Evolutionary conservation across 2,797 vertebrate species (phyloP), one percentile per base, ranked within the genome.

Genomic region (Acomys russatus): DNA sequence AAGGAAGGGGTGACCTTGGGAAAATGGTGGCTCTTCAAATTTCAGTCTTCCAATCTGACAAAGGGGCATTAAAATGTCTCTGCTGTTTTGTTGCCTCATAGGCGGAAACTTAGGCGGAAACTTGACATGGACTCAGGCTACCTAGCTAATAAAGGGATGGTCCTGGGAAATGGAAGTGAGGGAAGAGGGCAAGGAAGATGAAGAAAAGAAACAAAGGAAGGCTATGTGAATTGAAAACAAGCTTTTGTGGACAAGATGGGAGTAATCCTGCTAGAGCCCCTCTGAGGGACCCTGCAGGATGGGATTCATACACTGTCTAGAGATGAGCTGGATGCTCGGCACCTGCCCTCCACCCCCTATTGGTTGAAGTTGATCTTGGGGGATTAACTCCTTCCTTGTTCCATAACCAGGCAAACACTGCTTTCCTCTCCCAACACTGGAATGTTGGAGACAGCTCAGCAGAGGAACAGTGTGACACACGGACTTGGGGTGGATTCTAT

Each of bases 41-140:
- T 22, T 85, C 64, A 84, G 25, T 90, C 49, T 73, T 90, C 56
- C 68, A 85, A 93, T 59, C 25, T 93, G 71, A 18, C 44, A 90
- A 89, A 61, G 35, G 28, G 15, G 20, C 15, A 38, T 73, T 68
- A 77, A 51, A 85, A 51, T 78, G 80, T 73, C 4, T 88, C 17
- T 71, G 15, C 6, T 76, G 17, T 85, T 90, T 90, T 59, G 9
- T 64, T 95, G 25, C 87, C 18, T 22, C 23, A n/a, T 63, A 88
- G 73, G 15, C 66, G 71, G 68, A 23, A 3, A 35, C 28, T 83
- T 63, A 88, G 73, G 15, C 66, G 71, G 68, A 23, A 3, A 35
- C 28, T 83, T 63, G 44, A 61, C 44, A 59, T 54, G 33, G 7
- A 85, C 44, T 90, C 85, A 33, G 20, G 7, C 70, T 90, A 28